These are phyloP conservation scores for Willisornis vidua DNA, from an alignment of 2,113 vertebrate genomes.

Conservation along the genomic window DNA sequence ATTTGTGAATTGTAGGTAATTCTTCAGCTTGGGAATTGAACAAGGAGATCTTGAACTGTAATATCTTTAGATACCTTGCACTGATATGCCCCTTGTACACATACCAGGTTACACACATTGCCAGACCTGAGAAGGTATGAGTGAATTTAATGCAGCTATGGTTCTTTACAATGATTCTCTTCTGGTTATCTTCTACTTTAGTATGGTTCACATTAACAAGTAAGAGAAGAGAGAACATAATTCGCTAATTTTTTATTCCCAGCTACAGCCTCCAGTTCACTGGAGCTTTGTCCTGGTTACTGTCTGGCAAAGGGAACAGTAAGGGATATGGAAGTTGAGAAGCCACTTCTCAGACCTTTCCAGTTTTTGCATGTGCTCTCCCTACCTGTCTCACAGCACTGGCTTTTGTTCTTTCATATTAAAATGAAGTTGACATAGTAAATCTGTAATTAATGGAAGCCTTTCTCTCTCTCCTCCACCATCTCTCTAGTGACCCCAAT, in stretches of 20 bases:
- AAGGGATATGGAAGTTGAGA: not conserved
- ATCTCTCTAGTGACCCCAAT: not conserved
- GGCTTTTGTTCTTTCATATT: not conserved
- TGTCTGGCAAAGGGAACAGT: not conserved
- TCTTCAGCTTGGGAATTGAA: not conserved
- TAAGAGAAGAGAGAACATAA: not conserved
- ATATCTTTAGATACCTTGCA: not conserved
- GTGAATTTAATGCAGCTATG: not conserved
- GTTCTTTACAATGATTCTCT: not conserved
- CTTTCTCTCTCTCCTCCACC: not conserved
- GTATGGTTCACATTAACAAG: not conserved
- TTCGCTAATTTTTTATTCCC: not conserved
- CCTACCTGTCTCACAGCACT: not conserved
- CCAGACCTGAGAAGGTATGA: not conserved
- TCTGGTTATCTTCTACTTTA: not conserved
- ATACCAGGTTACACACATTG: not conserved
- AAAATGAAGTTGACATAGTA: slow-evolving; percentile 4
- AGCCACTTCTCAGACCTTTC: not conserved
- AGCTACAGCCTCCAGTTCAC: not conserved
- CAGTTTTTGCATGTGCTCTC: not conserved
- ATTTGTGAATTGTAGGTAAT: not conserved
- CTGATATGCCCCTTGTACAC: not conserved
- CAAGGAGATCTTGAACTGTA: not conserved
- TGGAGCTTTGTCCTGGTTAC: not conserved
- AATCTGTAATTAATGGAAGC: not conserved